Base-by-base conservation (phyloP, 2,113 vertebrate species). In the Pangasianodon hypophthalmus region DNA sequence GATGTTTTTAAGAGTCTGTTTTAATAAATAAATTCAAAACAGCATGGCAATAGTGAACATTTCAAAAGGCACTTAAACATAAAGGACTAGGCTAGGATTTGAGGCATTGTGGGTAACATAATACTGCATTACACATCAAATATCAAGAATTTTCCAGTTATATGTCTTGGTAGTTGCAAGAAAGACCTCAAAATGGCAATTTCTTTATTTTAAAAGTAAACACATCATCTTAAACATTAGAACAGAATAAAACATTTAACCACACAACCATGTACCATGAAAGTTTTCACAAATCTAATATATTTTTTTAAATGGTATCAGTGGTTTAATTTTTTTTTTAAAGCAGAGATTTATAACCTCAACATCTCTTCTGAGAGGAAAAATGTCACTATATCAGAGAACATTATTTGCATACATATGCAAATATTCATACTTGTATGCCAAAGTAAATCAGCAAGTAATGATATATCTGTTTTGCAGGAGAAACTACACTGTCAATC, bases 11-110 rank as follows among this genome's bases (percentile, higher is more conserved):
- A 71, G n/a, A 21, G 29, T 85, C 37, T 7, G 44, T 85, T 89
- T 89, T 89, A 89, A 89, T 89, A 89, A 89, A 89, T 89, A 89
- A 85, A 67, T 89, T 89, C 71, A 77, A 79, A 89, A 77, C 88
- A 79, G 56, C 88, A 89, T 89, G 71, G 71, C 83, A 79, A 89
- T 41, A 89, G 71, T 85, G 88, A 79, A 79, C 83, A 89, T 62
- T 79, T n/a, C 6, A 77, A 89, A 89, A 89, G 88, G 81, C 88
- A 89, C 82, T 84, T 89, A 2, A 85, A 89, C 73, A 7, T 1
- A 85, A 85, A 67, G n/a, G n/a, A 67, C 5, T 62, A 21, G 4
- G 67, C 81, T 60, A 58, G 52, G 26, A 60, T 84, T 48, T 58
- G 52, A 75, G 26, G 26, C 64, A 73, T 84, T 29, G 14, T 32